These are phyloP conservation scores for Marcusenius ussheri DNA, from an alignment of 2,113 vertebrate genomes.

Conservation along the genomic window DNA sequence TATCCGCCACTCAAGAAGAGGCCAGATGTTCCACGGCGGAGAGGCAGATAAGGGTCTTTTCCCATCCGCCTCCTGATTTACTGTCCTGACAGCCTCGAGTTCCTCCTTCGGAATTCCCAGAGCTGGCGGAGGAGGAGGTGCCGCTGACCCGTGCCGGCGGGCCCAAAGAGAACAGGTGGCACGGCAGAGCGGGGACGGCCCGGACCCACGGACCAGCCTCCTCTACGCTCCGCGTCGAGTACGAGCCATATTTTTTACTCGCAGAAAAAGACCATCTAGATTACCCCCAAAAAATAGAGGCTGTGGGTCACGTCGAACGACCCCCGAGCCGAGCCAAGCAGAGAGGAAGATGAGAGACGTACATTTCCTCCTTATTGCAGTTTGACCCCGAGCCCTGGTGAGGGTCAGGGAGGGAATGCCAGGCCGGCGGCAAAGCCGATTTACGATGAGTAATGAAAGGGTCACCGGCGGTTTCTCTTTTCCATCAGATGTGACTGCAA, in stretches of 20 bases:
- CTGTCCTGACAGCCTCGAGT: background rate
- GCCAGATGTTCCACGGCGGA: conserved; percentile 39
- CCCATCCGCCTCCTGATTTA: conserved; percentile 40
- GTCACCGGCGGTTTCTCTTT: background rate
- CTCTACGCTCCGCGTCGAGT: background rate
- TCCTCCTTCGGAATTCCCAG: conserved; percentile 35
- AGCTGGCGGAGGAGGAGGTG: background rate
- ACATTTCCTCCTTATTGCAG: background rate
- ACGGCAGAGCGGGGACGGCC: background rate
- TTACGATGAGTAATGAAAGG: background rate
- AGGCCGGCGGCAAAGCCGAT: background rate
- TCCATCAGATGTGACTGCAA: background rate
- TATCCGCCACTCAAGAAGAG: background rate
- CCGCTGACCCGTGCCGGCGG: background rate
- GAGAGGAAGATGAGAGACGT: background rate
- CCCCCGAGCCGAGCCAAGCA: background rate
- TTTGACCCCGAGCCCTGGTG: background rate
- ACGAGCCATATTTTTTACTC: background rate
- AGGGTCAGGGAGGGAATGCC: background rate
- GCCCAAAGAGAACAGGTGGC: conserved; percentile 36
- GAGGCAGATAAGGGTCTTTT: conserved; percentile 31
- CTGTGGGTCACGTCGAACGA: background rate
- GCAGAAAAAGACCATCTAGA: background rate
- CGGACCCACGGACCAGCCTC: background rate
- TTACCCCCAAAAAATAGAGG: background rate